Evolutionary conservation across 2,797 vertebrate species (phyloP).

Genomic region (Chelonia mydas): DNA sequence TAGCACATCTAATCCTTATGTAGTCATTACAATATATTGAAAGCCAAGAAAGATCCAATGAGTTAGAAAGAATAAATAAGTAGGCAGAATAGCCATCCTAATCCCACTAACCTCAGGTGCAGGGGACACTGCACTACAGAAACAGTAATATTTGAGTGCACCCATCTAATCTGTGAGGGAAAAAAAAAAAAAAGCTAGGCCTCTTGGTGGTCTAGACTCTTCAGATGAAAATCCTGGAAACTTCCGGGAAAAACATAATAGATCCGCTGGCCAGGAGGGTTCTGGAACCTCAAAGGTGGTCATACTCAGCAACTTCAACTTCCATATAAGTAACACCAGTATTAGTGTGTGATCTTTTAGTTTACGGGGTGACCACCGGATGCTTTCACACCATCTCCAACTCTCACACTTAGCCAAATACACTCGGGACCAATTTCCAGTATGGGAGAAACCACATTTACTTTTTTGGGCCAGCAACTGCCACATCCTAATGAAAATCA

Average conservation of each 20-base stretch:
- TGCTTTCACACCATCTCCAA: not conserved
- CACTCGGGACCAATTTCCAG: not conserved
- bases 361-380: not conserved
- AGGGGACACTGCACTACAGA: not conserved
- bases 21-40: not conserved
- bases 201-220: not conserved
- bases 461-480: not conserved
- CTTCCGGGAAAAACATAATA: not conserved
- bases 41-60: slow-evolving; percentile 2
- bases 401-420: not conserved
- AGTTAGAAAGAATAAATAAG: not conserved
- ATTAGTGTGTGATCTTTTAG: not conserved
- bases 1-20: not conserved
- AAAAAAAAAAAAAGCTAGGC: not conserved
- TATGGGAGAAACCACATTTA: not conserved
- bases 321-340: not conserved
- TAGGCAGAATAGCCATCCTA: slow-evolving; percentile 22
- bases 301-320: fast-evolving
- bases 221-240: not conserved
- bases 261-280: not conserved
- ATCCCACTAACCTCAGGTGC: slow-evolving; percentile 21
- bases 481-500: not conserved
- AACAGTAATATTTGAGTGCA: not conserved
- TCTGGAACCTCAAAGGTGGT: not conserved
- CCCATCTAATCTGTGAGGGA: not conserved